Base-by-base conservation (phyloP, 2,888 invertebrate genomes). In the Corythucha ciliata region DNA sequence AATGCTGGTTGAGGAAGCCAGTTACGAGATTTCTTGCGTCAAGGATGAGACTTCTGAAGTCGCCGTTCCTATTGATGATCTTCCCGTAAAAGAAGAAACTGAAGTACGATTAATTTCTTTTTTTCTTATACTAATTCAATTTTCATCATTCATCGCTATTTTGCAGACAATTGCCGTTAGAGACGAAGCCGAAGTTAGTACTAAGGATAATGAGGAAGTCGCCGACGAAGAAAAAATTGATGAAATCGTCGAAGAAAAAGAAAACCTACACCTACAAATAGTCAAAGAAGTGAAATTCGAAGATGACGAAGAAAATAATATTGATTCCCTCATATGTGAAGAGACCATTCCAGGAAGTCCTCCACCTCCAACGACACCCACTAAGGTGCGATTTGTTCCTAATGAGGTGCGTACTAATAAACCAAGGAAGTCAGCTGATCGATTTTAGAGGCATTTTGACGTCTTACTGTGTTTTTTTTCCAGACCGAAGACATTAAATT, bases 321-420 rank as follows among this genome's bases (percentile, higher is more conserved):
- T 41, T 33, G 53, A 53, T 57, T 59, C 85, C 48, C 70, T 88
- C 59, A 70, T 89, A 10, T 91, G 91, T 67, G 87, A 88, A 66
- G 91, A 91, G 70, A 89, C 87, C 22, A 89, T 91, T 64, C 91
- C 90, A 1, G 85, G 89, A 20, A 89, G 88, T 65, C 90, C 90
- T 4, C 83, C 85, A 39, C 83, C 86, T 0, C 78, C 40, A 66
- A 14, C 8, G 8, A 36, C 8, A 10, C 8, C 12, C 10, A 10
- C 16, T 10, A 36, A 3, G 10, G 41, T 41, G 22, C 8, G 8
- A 12, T 22, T n/a, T n/a, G n/a, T 20, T 41, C 14, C 24, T 41
- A 20, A 7, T 20, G 8, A 8, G 10, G 8, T 36, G 14, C 37
- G 20, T 41, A 22, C 21, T 41, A 8, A 41, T 46, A 8, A n/a